Evolutionary conservation across 1,140 invertebrate genomes (phyloP).

Genomic region (Potamilus streckersoni): DNA sequence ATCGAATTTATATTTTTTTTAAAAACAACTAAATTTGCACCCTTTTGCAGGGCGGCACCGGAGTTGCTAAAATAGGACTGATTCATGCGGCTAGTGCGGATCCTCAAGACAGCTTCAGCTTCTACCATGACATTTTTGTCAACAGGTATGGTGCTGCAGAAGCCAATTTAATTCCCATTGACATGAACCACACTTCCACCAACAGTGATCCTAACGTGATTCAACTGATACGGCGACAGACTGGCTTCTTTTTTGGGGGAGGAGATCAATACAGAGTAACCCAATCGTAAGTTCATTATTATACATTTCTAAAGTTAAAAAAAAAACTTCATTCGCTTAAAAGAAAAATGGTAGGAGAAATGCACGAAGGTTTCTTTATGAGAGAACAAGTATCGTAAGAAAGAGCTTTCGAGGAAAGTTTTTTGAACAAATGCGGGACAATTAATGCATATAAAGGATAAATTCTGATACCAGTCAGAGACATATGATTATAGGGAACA

Average conservation of each 20-base stretch:
- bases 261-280: slow-evolving; percentile 56
- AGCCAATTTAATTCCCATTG: slow-evolving; percentile 34
- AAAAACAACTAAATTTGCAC: not conserved
- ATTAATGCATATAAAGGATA: too few relatives aligned
- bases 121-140: slow-evolving; percentile 39
- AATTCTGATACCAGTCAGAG: too few relatives aligned
- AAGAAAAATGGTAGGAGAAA: too few relatives aligned
- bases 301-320: not conserved
- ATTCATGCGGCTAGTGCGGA: slow-evolving; percentile 39
- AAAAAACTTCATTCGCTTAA: too few relatives aligned
- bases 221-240: slow-evolving; percentile 43
- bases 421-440: too few relatives aligned
- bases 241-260: slow-evolving; percentile 60
- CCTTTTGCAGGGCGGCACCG: slow-evolving; percentile 39
- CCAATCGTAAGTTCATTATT: slow-evolving; percentile 35
- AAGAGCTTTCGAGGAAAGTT: too few relatives aligned
- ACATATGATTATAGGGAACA: too few relatives aligned
- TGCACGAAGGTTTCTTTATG: too few relatives aligned
- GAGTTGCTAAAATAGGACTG: slow-evolving; percentile 48
- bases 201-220: slow-evolving; percentile 32
- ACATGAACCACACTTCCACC: slow-evolving; percentile 32
- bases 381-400: too few relatives aligned
- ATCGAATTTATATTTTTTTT: too few relatives aligned
- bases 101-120: slow-evolving; percentile 33
- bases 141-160: slow-evolving; percentile 34